Conservation (phyloP, 2,113 vertebrate species). For the Ornithorhynchus anatinus region DNA sequence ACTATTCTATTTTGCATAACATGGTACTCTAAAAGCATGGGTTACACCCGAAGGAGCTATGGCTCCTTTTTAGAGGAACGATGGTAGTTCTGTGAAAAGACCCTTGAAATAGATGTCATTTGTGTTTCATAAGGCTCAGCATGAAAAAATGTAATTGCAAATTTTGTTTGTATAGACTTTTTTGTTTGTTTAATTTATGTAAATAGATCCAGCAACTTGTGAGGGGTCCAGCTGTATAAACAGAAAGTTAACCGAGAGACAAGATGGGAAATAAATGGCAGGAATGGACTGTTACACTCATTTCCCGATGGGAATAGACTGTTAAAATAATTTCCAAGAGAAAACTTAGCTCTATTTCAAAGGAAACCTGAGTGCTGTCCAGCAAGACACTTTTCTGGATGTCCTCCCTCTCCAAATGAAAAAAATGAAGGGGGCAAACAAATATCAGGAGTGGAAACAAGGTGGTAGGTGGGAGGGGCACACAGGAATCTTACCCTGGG, state of each 20-base stretch:
- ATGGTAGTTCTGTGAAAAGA: background rate
- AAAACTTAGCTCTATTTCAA: background rate
- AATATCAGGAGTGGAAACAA: no score
- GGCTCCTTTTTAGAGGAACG: conserved; percentile 13
- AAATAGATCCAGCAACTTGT: conserved; percentile 31
- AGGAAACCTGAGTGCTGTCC: background rate
- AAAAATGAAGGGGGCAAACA: no score
- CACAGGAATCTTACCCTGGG: no score
- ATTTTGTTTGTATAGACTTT: conserved; percentile 19
- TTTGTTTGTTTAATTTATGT: conserved; percentile 41
- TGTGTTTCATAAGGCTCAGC: background rate
- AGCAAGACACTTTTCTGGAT: background rate
- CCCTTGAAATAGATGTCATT: conserved; percentile 13
- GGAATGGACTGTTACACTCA: background rate
- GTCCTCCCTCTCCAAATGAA: no score
- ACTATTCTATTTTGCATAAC: background rate
- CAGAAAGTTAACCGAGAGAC: conserved; percentile 1
- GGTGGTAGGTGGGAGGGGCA: no score
- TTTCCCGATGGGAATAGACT: conserved; percentile 7
- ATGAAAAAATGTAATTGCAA: background rate
- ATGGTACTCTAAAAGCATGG: background rate
- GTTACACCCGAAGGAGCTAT: background rate
- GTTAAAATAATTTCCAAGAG: background rate
- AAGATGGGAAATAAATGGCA: background rate
- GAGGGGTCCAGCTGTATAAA: conserved; percentile 23